Evolutionary conservation across 2,113 vertebrate species (phyloP).

Genomic region (Aptenodytes forsteri): DNA sequence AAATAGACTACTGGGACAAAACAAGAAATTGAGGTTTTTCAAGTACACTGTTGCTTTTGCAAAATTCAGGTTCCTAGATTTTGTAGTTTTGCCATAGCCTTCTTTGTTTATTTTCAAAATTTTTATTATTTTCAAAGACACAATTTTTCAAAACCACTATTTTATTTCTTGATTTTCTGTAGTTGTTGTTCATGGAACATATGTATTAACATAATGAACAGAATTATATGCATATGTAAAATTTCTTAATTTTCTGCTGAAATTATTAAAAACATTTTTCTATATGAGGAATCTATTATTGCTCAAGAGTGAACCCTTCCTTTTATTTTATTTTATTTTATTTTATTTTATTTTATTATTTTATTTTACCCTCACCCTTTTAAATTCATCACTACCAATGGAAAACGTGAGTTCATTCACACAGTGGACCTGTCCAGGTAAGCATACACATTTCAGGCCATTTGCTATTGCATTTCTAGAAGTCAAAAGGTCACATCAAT

Average conservation of each 20-base stretch:
- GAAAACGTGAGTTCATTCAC: background rate
- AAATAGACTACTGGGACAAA: background rate
- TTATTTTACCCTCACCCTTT: background rate
- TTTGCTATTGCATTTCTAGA: background rate
- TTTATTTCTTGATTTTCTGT: background rate
- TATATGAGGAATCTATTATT: background rate
- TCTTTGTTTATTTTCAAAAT: background rate
- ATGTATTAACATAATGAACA: background rate
- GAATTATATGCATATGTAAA: background rate
- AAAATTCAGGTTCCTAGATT: background rate
- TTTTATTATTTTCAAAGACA: background rate
- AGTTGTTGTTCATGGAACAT: background rate
- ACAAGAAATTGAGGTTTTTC: background rate
- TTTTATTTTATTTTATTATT: background rate
- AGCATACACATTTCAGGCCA: background rate
- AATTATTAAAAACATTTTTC: background rate
- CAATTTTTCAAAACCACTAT: background rate
- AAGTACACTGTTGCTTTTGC: background rate
- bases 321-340: background rate
- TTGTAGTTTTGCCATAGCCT: background rate
- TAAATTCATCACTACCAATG: background rate
- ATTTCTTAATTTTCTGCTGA: background rate
- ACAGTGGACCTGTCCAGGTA: background rate
- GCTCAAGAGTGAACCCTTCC: fast-evolving
- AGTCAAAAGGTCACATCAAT: background rate